Evolutionary conservation across 2,113 vertebrate genomes (phyloP).

Genomic region (Dascyllus trimaculatus): DNA sequence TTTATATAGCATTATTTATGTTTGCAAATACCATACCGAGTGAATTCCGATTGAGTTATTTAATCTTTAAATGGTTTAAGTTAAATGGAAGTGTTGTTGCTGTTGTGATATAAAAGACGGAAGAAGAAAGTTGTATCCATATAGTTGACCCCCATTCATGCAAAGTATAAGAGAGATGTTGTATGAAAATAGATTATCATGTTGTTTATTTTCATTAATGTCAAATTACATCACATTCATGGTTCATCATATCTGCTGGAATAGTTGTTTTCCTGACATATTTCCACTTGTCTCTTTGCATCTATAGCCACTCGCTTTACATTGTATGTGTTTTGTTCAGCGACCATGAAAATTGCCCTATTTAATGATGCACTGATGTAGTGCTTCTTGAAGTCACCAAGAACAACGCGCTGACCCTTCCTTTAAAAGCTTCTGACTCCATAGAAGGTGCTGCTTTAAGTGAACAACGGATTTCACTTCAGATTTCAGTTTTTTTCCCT

Average conservation of each 20-base stretch:
- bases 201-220: neutral
- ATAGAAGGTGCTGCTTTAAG: slow-evolving; percentile 27
- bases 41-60: neutral
- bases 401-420: slow-evolving; percentile 40
- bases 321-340: slow-evolving; percentile 74
- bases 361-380: slow-evolving; percentile 69
- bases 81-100: neutral
- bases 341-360: slow-evolving; percentile 80
- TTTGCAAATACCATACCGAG: too few relatives aligned
- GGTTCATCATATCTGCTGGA: slow-evolving; percentile 5
- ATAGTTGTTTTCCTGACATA: slow-evolving; percentile 65
- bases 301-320: slow-evolving; percentile 52
- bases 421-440: slow-evolving; percentile 17
- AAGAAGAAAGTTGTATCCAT: neutral
- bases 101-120: neutral
- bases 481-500: slow-evolving; percentile 2
- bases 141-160: neutral
- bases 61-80: neutral
- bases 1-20: too few relatives aligned
- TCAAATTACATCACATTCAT: neutral
- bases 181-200: neutral
- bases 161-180: neutral
- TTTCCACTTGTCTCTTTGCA: slow-evolving; percentile 67
- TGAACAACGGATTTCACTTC: slow-evolving; percentile 49
- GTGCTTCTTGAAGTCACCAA: slow-evolving; percentile 14